Evolutionary conservation across 1,140 invertebrate species (phyloP).

Genomic region (Neodiprion fabricii): DNA sequence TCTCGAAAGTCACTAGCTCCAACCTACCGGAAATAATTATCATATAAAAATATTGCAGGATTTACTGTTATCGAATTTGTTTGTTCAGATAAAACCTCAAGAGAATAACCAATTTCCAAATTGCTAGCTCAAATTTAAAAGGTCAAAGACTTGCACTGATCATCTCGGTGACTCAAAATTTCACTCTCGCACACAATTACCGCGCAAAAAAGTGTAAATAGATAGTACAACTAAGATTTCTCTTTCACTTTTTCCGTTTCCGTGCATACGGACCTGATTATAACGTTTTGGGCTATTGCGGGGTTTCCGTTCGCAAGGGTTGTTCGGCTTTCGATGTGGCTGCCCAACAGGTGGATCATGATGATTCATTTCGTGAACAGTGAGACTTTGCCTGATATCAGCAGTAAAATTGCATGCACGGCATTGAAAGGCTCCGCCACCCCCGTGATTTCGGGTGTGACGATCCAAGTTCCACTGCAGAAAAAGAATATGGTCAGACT

Average conservation of each 20-base stretch:
- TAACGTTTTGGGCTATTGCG: slow-evolving; percentile 59
- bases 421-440: slow-evolving; percentile 82
- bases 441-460: slow-evolving; percentile 90
- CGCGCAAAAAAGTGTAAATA: too few relatives aligned
- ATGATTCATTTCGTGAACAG: slow-evolving; percentile 90
- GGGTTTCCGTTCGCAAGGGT: slow-evolving; percentile 58
- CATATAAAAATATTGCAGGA: slow-evolving; percentile 5
- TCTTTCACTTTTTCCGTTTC: too few relatives aligned
- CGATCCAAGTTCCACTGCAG: slow-evolving; percentile 85
- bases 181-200: slow-evolving; percentile 3
- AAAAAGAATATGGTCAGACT: slow-evolving; percentile 18
- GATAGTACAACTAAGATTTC: too few relatives aligned
- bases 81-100: background rate
- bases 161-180: background rate
- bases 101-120: slow-evolving; percentile 5
- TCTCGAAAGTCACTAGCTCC: slow-evolving; percentile 55
- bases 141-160: background rate
- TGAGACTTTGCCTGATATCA: slow-evolving; percentile 90
- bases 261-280: slow-evolving; percentile 46
- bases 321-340: slow-evolving; percentile 52
- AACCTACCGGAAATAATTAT: slow-evolving; percentile 39
- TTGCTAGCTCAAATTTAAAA: slow-evolving; percentile 2
- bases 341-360: slow-evolving; percentile 79
- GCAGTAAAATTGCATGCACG: slow-evolving; percentile 90
- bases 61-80: background rate